phyloP scores from a whole-genome alignment of 2,888 invertebrate species.

The Cabera pusaria region DNA sequence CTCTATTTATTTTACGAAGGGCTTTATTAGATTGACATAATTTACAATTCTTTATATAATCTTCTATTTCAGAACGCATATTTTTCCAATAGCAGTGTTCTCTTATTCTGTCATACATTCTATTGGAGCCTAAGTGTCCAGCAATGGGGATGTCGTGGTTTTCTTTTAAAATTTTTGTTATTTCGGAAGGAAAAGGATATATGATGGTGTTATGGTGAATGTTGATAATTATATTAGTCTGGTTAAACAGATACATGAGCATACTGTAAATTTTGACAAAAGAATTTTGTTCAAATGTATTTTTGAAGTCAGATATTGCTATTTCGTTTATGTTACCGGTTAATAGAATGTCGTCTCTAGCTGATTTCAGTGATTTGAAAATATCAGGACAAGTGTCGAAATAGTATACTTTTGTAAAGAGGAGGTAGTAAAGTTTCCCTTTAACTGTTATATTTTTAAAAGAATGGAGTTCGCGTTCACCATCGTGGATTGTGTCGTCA shows the following conservation, averaged over 20 bases:
- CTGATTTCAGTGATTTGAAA: not conserved
- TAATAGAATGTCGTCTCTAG: not conserved
- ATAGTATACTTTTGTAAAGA: constrained; percentile 3
- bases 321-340: constrained; percentile 1
- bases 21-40: constrained; percentile 33
- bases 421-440: not conserved
- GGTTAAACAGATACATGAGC: constrained; percentile 27
- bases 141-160: constrained; percentile 34
- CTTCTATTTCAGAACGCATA: constrained; percentile 31
- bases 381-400: constrained; percentile 3
- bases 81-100: constrained; percentile 32
- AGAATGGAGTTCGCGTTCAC: too few species aligned
- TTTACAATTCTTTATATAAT: constrained; percentile 27
- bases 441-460: too few species aligned
- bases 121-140: constrained; percentile 26
- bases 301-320: constrained; percentile 13
- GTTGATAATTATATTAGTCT: constrained; percentile 28
- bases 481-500: too few species aligned
- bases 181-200: constrained; percentile 28
- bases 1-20: constrained; percentile 19
- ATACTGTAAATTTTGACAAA: constrained; percentile 34
- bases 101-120: constrained; percentile 28
- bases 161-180: constrained; percentile 28
- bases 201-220: constrained; percentile 27
- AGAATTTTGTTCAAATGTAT: constrained; percentile 22